Evolutionary conservation across 2,797 vertebrate genomes (phyloP), one percentile per base, ranked within the genome.

Genomic region (Danio aesculapii): DNA sequence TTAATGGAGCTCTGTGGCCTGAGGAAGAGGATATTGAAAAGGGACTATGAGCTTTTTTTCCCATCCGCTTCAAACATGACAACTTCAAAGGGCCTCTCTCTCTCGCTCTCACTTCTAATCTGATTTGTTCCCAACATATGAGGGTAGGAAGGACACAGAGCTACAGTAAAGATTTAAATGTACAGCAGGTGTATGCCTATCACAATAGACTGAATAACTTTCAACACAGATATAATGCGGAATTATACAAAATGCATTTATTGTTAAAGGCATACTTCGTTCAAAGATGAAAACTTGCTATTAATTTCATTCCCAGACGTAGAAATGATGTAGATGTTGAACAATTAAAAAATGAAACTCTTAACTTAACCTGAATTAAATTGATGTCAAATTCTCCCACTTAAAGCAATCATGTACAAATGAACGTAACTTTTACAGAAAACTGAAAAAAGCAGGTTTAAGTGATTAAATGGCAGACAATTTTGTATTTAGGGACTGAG

Each of bases 1-100:
- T 81, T 85, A 87, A 90, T 79, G 70, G 52, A 89, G 82, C 78
- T 83, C 86, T 90, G 82, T 83, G 66, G 85, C 81, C 79, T 39
- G 19, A 81, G 63, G 30, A 81, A 77, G 83, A 75, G 81, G 17
- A 87, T 81, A 85, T 83, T 88, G 78, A 83, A 87, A 79, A 52
- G 53, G 62, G 81, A 77, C 46, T 70, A 4, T 69, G 80, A 52
- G 75, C 62, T 79, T 83, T 84, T 30, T 76, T 76, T 61, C 75
- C 69, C 75, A 84, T 86, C 78, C 68, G 63, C 72, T 86, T 86
- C 78, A 87, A 79, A 81, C 76, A 86, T 63, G 69, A 79, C 6
- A 11, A 82, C 83, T 85, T 90, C 87, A 90, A 88, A 88, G 86
- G 50, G 70, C 68, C 44, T 19, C 70, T 72, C 79, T 79, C 53